Conservation (phyloP, 2,113 vertebrate species). For the Bubo bubo region DNA sequence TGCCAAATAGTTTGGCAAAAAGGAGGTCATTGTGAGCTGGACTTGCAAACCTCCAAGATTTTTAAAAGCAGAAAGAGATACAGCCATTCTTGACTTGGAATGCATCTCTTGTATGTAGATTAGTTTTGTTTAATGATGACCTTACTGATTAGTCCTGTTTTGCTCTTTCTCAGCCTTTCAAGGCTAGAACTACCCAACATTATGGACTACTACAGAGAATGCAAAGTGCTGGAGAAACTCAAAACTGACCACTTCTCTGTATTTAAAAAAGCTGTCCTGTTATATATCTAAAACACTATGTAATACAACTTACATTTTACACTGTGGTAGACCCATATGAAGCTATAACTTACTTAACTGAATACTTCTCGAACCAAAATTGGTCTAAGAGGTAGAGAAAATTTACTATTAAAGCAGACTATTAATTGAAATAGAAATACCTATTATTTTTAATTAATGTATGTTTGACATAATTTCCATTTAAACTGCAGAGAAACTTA, state of each 20-base stretch:
- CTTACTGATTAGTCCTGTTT: background rate
- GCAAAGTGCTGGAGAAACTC: background rate
- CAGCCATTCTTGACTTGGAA: background rate
- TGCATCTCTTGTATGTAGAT: background rate
- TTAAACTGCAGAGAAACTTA: background rate
- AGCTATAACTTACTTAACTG: background rate
- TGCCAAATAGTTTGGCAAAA: background rate
- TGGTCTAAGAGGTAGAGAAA: background rate
- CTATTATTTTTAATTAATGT: background rate
- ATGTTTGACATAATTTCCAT: background rate
- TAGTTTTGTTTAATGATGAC: background rate
- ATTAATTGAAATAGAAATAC: background rate
- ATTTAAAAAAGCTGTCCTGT: background rate
- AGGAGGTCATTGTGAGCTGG: background rate
- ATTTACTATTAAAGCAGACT: background rate
- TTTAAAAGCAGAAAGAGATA: background rate
- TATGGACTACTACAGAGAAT: background rate
- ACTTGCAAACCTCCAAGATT: background rate
- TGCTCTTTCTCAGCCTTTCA: background rate
- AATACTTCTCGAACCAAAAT: background rate
- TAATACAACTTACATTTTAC: background rate
- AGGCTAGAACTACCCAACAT: background rate
- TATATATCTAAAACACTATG: background rate
- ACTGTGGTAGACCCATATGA: background rate
- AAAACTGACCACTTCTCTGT: background rate